Percentiles rank a stretch among this genome's conserved stretches.
These are phyloP conservation scores for Petroica traversi DNA, from an alignment of 2,113 vertebrate genomes.

Conservation along the genomic window DNA sequence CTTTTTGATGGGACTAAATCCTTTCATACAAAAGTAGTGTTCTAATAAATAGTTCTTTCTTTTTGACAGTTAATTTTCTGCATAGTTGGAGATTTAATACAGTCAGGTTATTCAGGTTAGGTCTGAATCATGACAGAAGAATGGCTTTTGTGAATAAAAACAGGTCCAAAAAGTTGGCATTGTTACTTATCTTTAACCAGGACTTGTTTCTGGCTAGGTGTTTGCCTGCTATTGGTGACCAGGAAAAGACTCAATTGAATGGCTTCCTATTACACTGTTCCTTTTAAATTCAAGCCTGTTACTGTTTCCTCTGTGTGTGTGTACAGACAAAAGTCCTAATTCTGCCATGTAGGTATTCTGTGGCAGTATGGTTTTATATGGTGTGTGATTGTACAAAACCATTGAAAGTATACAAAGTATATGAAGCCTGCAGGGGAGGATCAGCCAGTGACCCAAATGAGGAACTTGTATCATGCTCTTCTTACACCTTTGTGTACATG, in stretches of 20 bases:
- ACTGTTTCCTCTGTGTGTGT: not conserved
- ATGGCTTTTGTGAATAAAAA: not conserved
- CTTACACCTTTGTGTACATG: not conserved
- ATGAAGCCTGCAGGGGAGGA: not conserved
- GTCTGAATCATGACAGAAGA: not conserved
- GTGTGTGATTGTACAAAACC: not conserved
- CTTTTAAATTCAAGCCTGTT: not conserved
- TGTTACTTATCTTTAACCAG: not conserved
- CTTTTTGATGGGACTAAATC: not conserved
- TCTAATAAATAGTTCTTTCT: not conserved
- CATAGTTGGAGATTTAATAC: not conserved
- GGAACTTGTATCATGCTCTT: accelerated
- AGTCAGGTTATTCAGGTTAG: not conserved
- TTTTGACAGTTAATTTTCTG: constrained; percentile 30
- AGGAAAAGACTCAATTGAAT: not conserved
- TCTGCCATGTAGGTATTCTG: not conserved
- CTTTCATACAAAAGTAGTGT: not conserved
- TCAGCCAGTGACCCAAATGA: not conserved
- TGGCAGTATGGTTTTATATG: not conserved
- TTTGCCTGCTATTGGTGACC: not conserved
- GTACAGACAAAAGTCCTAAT: not conserved
- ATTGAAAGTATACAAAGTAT: not conserved
- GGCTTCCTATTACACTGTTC: constrained; percentile 2
- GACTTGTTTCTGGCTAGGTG: not conserved
- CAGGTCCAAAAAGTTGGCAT: not conserved